Conservation (phyloP, 2,888 invertebrate genomes). For the Deroplatys truncata region DNA sequence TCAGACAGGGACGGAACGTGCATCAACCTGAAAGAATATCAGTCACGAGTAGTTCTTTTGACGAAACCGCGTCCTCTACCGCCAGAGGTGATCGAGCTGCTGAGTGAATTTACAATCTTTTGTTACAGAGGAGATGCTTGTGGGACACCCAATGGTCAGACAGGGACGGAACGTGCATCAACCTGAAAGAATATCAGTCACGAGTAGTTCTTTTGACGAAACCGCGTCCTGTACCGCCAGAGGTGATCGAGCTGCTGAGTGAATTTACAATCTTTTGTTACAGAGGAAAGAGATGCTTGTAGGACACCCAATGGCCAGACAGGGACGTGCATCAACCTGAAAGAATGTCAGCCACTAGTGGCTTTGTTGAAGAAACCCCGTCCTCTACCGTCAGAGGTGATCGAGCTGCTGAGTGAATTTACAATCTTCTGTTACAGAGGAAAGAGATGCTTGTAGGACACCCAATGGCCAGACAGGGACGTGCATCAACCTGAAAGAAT, state of each 20-base stretch:
- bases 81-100: constrained; percentile 16
- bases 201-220: constrained; percentile 25
- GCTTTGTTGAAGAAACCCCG: constrained; percentile 21
- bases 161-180: constrained; percentile 32
- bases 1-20: too few relatives aligned
- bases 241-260: constrained; percentile 22
- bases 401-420: constrained; percentile 23
- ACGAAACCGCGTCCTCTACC: constrained; percentile 18
- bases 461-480: constrained; percentile 28
- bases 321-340: constrained; percentile 31
- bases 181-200: constrained; percentile 25
- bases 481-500: constrained; percentile 30
- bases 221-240: constrained; percentile 19
- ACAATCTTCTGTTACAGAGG: constrained; percentile 7
- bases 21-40: too few relatives aligned
- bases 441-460: constrained; percentile 26
- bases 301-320: constrained; percentile 25
- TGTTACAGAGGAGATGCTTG: constrained; percentile 26
- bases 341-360: constrained; percentile 27
- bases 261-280: neutral
- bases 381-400: constrained; percentile 19
- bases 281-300: constrained; percentile 25
- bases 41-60: constrained; percentile 19
- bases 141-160: constrained; percentile 24
- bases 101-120: neutral